phyloP scores from a whole-genome alignment of 2,888 invertebrate species.

The Trissonchulus sp. region DNA sequence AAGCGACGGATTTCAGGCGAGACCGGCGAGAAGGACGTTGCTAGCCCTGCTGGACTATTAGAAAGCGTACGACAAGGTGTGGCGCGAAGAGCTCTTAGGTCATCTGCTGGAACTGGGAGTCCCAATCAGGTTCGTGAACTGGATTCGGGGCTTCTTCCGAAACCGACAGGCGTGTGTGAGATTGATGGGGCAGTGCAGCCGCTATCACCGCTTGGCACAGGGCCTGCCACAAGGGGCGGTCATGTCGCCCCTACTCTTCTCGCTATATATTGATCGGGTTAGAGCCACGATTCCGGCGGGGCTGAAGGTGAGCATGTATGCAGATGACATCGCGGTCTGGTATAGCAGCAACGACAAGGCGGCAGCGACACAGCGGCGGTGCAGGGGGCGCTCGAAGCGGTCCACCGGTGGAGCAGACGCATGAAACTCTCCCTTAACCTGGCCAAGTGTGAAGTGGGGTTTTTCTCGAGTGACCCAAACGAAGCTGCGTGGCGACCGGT shows the following conservation, averaged over 20 bases:
- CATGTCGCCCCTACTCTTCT: background rate
- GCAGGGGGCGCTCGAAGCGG: background rate
- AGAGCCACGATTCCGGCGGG: background rate
- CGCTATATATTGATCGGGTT: conserved; percentile 5
- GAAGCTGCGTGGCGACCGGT: background rate
- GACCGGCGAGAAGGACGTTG: conserved; percentile 2
- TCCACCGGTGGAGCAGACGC: background rate
- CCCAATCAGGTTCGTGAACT: background rate
- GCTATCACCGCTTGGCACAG: conserved; percentile 3
- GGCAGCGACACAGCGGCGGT: conserved; percentile 9
- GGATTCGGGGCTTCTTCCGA: background rate
- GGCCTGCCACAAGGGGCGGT: background rate
- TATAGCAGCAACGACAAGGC: background rate
- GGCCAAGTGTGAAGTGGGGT: background rate
- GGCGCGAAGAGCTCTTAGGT: background rate
- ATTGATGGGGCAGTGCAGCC: background rate
- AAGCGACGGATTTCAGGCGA: conserved; percentile 9
- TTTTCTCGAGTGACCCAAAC: background rate
- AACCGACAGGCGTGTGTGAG: conserved; percentile 6
- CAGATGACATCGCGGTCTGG: background rate
- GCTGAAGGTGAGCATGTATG: conserved; percentile 5
- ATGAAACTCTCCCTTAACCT: conserved; percentile 5
- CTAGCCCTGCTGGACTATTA: background rate
- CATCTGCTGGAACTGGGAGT: background rate
- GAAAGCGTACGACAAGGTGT: conserved; percentile 13